Evolutionary conservation across 2,113 vertebrate genomes (phyloP).

Genomic region (Polypterus senegalus): DNA sequence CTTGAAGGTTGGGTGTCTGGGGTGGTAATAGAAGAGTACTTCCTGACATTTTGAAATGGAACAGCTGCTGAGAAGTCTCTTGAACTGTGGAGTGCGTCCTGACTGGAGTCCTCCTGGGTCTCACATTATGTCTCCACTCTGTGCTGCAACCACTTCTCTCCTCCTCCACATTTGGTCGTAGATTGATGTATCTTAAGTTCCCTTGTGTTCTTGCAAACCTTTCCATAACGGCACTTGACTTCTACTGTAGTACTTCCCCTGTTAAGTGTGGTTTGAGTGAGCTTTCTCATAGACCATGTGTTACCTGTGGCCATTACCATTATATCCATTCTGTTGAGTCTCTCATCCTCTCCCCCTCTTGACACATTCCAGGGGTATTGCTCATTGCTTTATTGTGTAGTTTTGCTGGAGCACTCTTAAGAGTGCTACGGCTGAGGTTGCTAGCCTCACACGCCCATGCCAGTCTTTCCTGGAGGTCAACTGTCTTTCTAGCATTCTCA

Average conservation of each 20-base stretch:
- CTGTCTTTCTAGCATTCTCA: constrained; percentile 19
- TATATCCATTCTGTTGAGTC: constrained; percentile 10
- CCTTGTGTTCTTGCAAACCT: too few relatives aligned
- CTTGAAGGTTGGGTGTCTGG: too few relatives aligned
- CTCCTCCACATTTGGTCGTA: too few relatives aligned
- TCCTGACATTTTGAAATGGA: not conserved
- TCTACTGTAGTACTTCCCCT: not conserved
- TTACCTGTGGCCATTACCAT: constrained; percentile 11
- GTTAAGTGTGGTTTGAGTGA: not conserved
- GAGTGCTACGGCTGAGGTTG: constrained; percentile 9
- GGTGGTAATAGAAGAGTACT: not conserved
- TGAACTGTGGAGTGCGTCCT: too few relatives aligned
- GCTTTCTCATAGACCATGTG: not conserved
- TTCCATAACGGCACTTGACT: too few relatives aligned
- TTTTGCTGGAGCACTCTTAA: constrained; percentile 9
- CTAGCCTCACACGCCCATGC: constrained; percentile 8
- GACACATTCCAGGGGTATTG: too few relatives aligned
- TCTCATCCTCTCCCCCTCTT: too few relatives aligned
- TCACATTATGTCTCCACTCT: too few relatives aligned
- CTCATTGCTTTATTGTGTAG: constrained; percentile 9
- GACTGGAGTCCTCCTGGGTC: too few relatives aligned
- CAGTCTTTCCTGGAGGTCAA: constrained; percentile 21
- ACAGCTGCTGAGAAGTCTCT: not conserved
- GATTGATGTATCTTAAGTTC: too few relatives aligned
- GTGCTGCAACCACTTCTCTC: too few relatives aligned